Evolutionary conservation across 2,888 invertebrate genomes (phyloP), one percentile per base, ranked within the genome.

Genomic region (Eupsilia transversa): DNA sequence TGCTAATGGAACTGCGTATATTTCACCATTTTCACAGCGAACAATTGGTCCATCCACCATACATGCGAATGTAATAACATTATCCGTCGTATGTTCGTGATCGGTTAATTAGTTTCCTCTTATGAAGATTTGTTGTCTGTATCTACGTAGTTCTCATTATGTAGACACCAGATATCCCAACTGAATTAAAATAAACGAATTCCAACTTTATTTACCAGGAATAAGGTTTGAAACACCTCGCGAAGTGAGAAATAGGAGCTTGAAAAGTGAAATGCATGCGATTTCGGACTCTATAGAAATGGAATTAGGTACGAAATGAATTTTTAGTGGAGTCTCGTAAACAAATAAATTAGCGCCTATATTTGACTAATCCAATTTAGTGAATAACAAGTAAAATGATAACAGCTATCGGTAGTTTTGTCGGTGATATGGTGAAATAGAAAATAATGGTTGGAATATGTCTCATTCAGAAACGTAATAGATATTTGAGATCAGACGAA

Each of bases 41-140:
- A 75, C 77, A 83, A 82, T 78, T 75, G 69, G 69, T 75, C 66
- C 83, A 23, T 72, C 81, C 74, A 69, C 84, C 78, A 68, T 84
- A 86, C 83, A 80, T 82, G 75, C 70, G 46, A 84, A 85, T 81
- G 89, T 91, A 93, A 93, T 93, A 91, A 91, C 88, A 91, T 92
- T 92, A 92, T 93, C 87, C 85, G 73, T 78, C 79, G 89, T 82
- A 88, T 92, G 93, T 91, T 91, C 91, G 90, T 91, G 92, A 92
- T 92, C 92, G 88, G 92, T 91, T 93, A 93, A 93, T 93, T 93
- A 93, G 91, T 92, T 92, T 90, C 88, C 89, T 89, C 89, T 90
- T 90, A 91, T 90, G 91, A 92, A 91, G 91, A 92, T 92, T 91
- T 92, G 91, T 91, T 91, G 79, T 82, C 82, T 77, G 68, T 80